Evolutionary conservation across 2,888 invertebrate genomes (phyloP), one percentile per base, ranked within the genome.

Genomic region (Peribatodes rhomboidaria): DNA sequence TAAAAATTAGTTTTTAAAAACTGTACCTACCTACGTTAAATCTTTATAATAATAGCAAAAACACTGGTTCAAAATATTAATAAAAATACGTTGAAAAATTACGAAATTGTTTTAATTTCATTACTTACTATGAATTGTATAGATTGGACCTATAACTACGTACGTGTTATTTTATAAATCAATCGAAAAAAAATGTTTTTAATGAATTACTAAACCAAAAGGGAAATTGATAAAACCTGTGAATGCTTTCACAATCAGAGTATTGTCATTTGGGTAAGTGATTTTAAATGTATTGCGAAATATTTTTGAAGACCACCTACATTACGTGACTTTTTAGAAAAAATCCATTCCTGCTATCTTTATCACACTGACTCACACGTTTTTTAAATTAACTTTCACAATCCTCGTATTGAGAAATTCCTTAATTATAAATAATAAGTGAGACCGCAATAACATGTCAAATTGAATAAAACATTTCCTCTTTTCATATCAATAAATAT

Each of bases 41-140:
- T 33, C 35, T 56, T 57, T 27, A n/a, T 53, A 57, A 53, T 35
- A 57, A 35, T 57, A 62, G 56, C 27, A n/a, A 33, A 63, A 54
- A 58, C 49, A 64, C 53, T 54, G 58, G 53, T 64, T 58, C 20
- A 31, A 65, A 58, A 47, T 56, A 61, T 31, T 33, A 64, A 55
- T 54, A 66, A 60, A 65, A 56, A 57, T 14, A 16, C 57, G 65
- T 61, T 61, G 22, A 56, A 52, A 31, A 53, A 3, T 53, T 14
- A 54, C 10, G 22, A 33, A 7, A 41, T 20, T 16, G 44, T 42
- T 52, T 62, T 44, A 39, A 22, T 6, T 27, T 6, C 27, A 27
- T 27, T 27, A n/a, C n/a, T n/a, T n/a, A n/a, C 27, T 6, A 2
- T 27, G 27, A 6, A 27, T 27, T 6, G 27, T 27, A 6, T 27